These are phyloP conservation scores for Deroplatys truncata DNA, from an alignment of 2,888 invertebrate species.

Conservation along the genomic window DNA sequence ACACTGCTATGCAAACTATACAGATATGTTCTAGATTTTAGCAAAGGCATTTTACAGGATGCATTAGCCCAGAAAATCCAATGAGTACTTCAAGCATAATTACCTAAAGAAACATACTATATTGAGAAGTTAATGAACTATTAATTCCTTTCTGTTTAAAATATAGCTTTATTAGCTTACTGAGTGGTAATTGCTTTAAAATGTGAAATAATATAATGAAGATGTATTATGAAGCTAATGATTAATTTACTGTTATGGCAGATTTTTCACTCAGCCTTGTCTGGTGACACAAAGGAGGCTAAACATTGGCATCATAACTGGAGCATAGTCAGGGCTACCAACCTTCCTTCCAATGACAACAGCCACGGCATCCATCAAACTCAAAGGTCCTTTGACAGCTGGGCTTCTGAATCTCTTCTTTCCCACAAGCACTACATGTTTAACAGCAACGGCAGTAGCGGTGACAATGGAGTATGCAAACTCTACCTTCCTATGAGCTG, in stretches of 20 bases:
- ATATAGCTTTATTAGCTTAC: neutral
- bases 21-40: neutral
- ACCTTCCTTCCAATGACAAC: conserved; percentile 12
- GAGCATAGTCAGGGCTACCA: conserved; percentile 5
- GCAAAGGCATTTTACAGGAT: neutral
- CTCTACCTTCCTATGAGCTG: neutral
- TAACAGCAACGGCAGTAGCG: neutral
- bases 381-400: neutral
- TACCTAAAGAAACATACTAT: neutral
- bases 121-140: neutral
- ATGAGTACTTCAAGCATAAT: neutral
- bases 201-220: neutral
- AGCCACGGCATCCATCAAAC: neutral
- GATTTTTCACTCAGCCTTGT: conserved; percentile 19
- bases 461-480: neutral
- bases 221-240: neutral
- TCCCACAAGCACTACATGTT: neutral
- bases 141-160: neutral
- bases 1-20: neutral
- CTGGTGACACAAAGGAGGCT: conserved; percentile 9
- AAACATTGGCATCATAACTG: neutral
- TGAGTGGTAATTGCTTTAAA: neutral
- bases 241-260: neutral
- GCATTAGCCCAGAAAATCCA: neutral
- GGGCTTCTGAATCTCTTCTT: conserved; percentile 1